phyloP scores from a whole-genome alignment of 2,113 vertebrate species.

The Nothobranchius kuhntae region DNA sequence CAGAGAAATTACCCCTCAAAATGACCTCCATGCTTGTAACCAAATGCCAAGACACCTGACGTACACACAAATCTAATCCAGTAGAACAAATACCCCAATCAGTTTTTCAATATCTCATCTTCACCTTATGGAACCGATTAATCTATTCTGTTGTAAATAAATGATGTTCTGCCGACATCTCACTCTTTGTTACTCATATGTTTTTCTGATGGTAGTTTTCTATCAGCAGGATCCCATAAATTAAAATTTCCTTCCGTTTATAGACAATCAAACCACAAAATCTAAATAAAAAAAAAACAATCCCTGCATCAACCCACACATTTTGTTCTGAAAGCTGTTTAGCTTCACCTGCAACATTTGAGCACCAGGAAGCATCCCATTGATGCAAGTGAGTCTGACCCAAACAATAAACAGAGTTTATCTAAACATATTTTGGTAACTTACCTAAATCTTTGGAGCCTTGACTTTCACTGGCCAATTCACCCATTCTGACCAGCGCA shows the following conservation, averaged over 20 bases:
- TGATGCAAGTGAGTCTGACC: neutral
- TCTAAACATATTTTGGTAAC: slow-evolving; percentile 46
- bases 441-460: slow-evolving; percentile 98
- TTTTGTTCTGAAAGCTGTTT: no score
- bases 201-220: slow-evolving; percentile 8
- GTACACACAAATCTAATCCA: slow-evolving; percentile 6
- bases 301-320: no score
- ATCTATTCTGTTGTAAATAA: slow-evolving; percentile 26
- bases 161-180: slow-evolving; percentile 10
- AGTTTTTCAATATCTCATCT: neutral
- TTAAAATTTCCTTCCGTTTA: slow-evolving; percentile 35
- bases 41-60: neutral
- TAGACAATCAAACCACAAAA: no score
- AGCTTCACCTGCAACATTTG: neutral
- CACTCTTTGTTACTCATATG: neutral
- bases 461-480: slow-evolving; percentile 97
- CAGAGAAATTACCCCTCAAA: slow-evolving; percentile 29
- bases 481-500: slow-evolving; percentile 97
- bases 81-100: neutral
- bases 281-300: no score
- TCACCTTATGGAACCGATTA: slow-evolving; percentile 11
- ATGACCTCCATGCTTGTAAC: slow-evolving; percentile 33
- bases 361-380: slow-evolving; percentile 3
- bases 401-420: neutral
- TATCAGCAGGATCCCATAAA: slow-evolving; percentile 12